Base-by-base conservation (phyloP, 2,113 vertebrate genomes). In the Chinchilla lanigera region DNA sequence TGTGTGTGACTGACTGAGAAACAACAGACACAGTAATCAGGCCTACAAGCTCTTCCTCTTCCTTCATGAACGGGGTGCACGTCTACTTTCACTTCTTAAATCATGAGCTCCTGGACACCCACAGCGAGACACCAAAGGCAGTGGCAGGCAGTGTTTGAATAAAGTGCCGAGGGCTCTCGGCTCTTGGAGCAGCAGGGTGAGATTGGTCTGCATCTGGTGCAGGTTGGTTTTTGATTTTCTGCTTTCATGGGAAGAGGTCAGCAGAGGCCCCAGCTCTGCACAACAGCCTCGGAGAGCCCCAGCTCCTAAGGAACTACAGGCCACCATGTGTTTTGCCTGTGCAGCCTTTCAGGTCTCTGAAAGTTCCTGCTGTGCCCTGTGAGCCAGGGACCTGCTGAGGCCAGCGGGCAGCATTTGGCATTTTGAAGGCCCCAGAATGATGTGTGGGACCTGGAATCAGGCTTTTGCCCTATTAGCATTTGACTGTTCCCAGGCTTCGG, bases 61-160 rank as follows among this genome's bases (percentile, higher is more conserved):
- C 80, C 54, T 41, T 44, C 17, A 50, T 0, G 10, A 13, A 61
- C 56, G 52, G 44, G 11, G 60, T 69, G 75, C 83, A 17, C 82
- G 93, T 22, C 94, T 63, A 67, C 67, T 96, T 95, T 97, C 97
- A 97, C 96, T 98, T 98, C 98, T 97, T 92, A 26, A 44, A 90
- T 96, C 93, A 78, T 5, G 80, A 44, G 35, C 91, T 87, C 91
- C 30, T 7, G 28, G 61, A 86, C 80, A 91, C 38, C 3, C 47
- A 44, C 65, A 14, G 47, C 50, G 67, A 0, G 93, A 90, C 60
- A 73, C 86, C 90, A 67, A 0, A 65, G 61, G 33, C 80, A 0
- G 82, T 95, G 75, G n/a, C 80, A 13, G 69, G 86, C 90, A 95
- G 44, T n/a, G 63, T 97, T 96, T 96, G 96, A 94, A 20, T 86